A percentile compares a stretch with the other conserved stretches of the same genome.
These are phyloP conservation scores for Melanotaenia nigrans DNA, from an alignment of 2,797 vertebrate species.

Conservation along the genomic window DNA sequence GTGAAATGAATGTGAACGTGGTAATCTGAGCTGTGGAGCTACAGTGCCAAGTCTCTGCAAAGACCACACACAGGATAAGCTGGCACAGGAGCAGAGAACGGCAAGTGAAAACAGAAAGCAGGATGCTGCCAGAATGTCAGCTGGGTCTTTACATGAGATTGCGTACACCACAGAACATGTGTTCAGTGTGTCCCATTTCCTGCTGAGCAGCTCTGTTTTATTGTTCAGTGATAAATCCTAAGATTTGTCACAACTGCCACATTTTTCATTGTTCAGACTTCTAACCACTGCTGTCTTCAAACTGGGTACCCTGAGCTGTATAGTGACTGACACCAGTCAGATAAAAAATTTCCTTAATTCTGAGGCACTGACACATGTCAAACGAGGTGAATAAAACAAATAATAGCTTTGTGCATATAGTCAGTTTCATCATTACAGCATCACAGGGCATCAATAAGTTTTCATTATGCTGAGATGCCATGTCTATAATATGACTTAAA, in stretches of 20 bases:
- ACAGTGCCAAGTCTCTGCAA: constrained; percentile 80
- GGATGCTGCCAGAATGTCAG: constrained; percentile 82
- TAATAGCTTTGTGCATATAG: constrained; percentile 75
- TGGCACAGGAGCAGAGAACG: constrained; percentile 79
- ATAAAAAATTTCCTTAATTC: constrained; percentile 62
- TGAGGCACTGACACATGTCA: constrained; percentile 75
- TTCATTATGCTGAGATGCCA: constrained; percentile 80
- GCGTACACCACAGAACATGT: constrained; percentile 79
- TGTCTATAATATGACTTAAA: constrained; percentile 80
- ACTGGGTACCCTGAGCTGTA: constrained; percentile 49
- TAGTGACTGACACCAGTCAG: constrained; percentile 76
- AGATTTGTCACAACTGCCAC: constrained; percentile 80
- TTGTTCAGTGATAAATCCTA: constrained; percentile 79
- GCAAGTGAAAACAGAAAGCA: constrained; percentile 78
- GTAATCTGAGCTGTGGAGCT: constrained; percentile 73
- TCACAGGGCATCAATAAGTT: constrained; percentile 79
- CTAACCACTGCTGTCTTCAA: constrained; percentile 47
- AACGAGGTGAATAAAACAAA: constrained; percentile 79
- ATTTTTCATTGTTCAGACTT: constrained; percentile 62
- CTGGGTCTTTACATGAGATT: constrained; percentile 82
- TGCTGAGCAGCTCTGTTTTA: constrained; percentile 78
- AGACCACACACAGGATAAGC: constrained; percentile 83
- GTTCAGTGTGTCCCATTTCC: constrained; percentile 77
- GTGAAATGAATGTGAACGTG: constrained; percentile 63
- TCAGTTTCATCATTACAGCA: constrained; percentile 81